phyloP scores from a whole-genome alignment of 2,888 invertebrate species.

The Amphipyra berbera region DNA sequence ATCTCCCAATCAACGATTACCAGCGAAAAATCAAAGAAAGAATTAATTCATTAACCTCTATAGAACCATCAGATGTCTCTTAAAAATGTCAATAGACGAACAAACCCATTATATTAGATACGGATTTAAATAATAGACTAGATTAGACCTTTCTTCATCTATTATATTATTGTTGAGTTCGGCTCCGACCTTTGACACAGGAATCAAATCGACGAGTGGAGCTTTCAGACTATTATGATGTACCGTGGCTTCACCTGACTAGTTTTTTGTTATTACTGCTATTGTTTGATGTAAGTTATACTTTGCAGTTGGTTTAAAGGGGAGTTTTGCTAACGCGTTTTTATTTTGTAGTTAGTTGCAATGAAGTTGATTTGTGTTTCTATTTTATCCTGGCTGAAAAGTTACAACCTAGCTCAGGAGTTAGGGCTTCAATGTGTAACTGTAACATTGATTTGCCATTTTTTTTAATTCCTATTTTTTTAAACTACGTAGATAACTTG shows the following conservation, averaged over 20 bases:
- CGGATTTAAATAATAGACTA: constrained; percentile 77
- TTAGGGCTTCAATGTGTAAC: too few species aligned
- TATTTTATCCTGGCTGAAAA: not conserved
- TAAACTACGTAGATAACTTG: too few species aligned
- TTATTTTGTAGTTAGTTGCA: not conserved
- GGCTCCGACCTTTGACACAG: constrained; percentile 70
- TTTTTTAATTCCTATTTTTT: too few species aligned
- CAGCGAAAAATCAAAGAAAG: constrained; percentile 49
- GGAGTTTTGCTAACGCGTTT: constrained; percentile 58
- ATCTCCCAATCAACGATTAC: constrained; percentile 54
- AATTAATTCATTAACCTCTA: constrained; percentile 62
- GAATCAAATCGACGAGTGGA: constrained; percentile 80
- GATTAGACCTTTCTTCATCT: constrained; percentile 78
- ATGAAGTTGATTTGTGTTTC: not conserved
- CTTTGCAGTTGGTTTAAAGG: constrained; percentile 70
- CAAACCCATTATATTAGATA: constrained; percentile 68
- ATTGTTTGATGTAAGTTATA: constrained; percentile 85
- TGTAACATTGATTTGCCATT: too few species aligned
- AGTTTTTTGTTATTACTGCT: constrained; percentile 81
- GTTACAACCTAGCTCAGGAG: too few species aligned
- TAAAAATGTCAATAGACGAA: constrained; percentile 65
- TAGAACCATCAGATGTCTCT: constrained; percentile 64
- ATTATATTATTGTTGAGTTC: constrained; percentile 62
- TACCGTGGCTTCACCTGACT: constrained; percentile 74
- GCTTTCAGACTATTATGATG: constrained; percentile 76